A percentile compares a stretch with the other conserved stretches of the same genome.
These are phyloP conservation scores for Cylas formicarius DNA, from an alignment of 1,140 invertebrate species.

Conservation along the genomic window DNA sequence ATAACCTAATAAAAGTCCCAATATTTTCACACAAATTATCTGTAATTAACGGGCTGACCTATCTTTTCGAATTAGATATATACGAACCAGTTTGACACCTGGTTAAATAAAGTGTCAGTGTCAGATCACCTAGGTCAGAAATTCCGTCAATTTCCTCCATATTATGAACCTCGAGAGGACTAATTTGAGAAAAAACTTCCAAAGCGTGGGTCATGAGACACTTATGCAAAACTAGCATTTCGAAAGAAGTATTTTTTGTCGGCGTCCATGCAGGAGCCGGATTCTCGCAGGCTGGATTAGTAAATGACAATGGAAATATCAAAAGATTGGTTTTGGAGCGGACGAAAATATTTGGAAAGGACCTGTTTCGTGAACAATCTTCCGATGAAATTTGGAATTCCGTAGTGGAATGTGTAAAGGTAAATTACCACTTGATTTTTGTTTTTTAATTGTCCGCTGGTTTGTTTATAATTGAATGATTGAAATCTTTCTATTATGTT, in stretches of 20 bases:
- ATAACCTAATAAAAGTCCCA: no score
- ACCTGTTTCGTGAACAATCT: constrained; percentile 82
- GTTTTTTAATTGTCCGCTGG: not conserved
- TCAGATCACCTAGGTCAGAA: no score
- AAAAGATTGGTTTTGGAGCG: constrained; percentile 52
- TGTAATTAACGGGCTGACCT: no score
- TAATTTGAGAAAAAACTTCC: no score
- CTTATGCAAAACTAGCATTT: not conserved
- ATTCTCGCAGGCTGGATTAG: constrained; percentile 75
- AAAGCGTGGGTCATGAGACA: no score
- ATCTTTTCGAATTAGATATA: no score
- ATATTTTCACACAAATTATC: no score
- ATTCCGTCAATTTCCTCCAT: no score
- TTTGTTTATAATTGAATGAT: no score
- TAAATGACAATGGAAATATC: constrained; percentile 59
- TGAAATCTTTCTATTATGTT: no score
- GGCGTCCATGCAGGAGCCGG: constrained; percentile 90
- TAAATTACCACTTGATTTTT: constrained; percentile 12
- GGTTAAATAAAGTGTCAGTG: constrained; percentile 1
- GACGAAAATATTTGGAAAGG: constrained; percentile 66
- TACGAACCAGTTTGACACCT: no score
- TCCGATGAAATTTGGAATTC: constrained; percentile 81
- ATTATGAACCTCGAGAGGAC: no score
- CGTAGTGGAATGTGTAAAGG: constrained; percentile 42
- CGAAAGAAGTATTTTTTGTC: constrained; percentile 51